phyloP scores from a whole-genome alignment of 2,797 vertebrate genomes.

The Morus bassanus region DNA sequence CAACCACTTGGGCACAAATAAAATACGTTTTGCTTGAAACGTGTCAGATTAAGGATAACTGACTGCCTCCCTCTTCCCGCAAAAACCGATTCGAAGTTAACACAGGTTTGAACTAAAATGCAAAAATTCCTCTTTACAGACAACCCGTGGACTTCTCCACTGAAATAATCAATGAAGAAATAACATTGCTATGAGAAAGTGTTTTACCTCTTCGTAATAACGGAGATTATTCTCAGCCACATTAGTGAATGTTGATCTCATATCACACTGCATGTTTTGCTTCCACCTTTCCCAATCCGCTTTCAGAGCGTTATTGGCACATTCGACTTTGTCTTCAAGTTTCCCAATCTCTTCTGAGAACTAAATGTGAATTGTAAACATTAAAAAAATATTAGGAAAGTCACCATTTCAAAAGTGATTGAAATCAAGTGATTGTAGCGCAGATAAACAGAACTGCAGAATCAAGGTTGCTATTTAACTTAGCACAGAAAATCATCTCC shows the following conservation, averaged over 20 bases:
- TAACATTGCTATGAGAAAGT: not conserved
- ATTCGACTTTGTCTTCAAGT: conserved; percentile 88
- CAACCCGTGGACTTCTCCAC: not conserved
- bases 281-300: conserved; percentile 92
- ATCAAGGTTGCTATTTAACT: not conserved
- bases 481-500: not conserved
- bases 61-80: not conserved
- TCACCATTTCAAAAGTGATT: not conserved
- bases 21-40: not conserved
- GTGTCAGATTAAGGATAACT: not conserved
- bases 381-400: not conserved
- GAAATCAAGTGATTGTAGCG: not conserved
- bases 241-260: conserved; percentile 80
- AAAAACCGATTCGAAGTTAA: not conserved
- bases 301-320: conserved; percentile 87
- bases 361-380: conserved; percentile 68
- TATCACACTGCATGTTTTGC: conserved; percentile 83
- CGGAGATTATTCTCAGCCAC: conserved; percentile 86
- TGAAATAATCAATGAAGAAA: not conserved
- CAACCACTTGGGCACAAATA: not conserved
- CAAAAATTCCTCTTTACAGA: not conserved
- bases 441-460: not conserved
- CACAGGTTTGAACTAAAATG: not conserved
- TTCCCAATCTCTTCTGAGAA: conserved; percentile 87
- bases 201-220: conserved; percentile 91